These are phyloP conservation scores for Lasioglossum zephyrum DNA, from an alignment of 2,888 invertebrate genomes.

Conservation along the genomic window DNA sequence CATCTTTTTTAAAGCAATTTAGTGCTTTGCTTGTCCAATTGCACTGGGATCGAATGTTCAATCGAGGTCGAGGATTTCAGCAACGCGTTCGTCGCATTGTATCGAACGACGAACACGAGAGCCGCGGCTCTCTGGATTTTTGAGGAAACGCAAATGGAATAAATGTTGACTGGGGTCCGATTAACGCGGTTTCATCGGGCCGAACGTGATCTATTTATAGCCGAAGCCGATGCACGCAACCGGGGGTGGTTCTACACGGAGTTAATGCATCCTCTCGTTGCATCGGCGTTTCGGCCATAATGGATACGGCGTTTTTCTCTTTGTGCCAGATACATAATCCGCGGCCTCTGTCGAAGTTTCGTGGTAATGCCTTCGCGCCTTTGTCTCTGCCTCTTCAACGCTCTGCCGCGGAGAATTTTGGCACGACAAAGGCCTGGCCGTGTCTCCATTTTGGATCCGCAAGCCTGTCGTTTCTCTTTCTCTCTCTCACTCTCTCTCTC, in stretches of 20 bases:
- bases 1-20: no score
- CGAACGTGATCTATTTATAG: conserved; percentile 52
- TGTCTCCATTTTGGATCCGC: conserved; percentile 78
- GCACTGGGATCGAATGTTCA: no score
- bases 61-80: background rate
- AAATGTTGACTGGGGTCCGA: conserved; percentile 3
- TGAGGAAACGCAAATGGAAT: background rate
- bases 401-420: conserved; percentile 73
- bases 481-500: conserved; percentile 29
- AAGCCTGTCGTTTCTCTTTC: conserved; percentile 53
- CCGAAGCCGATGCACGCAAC: conserved; percentile 39
- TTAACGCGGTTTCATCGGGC: conserved; percentile 11
- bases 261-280: conserved; percentile 67
- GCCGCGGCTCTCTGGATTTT: background rate
- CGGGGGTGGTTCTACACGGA: conserved; percentile 38
- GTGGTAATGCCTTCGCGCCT: conserved; percentile 62
- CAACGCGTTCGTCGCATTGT: background rate
- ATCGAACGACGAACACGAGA: background rate
- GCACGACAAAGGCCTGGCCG: conserved; percentile 77
- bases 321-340: conserved; percentile 62
- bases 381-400: conserved; percentile 54
- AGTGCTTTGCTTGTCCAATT: no score
- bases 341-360: conserved; percentile 67
- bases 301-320: conserved; percentile 65
- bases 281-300: conserved; percentile 67